Evolutionary conservation across 2,888 invertebrate species (phyloP), one percentile per base, ranked within the genome.

Genomic region (Apodemia mormo): DNA sequence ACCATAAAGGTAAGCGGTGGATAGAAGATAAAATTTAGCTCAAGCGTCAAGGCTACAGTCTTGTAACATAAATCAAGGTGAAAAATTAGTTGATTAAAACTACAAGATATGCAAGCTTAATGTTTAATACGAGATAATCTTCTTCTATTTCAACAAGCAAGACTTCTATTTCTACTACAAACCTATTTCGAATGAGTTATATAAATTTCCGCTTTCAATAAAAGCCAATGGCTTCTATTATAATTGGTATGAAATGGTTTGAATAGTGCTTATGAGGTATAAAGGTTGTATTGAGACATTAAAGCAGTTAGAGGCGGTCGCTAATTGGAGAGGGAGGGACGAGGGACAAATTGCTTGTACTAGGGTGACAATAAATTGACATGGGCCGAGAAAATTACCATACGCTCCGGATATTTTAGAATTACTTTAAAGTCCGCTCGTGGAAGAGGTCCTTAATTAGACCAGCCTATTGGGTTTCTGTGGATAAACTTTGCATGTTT

Each of bases 301-400:
- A 86, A 85, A 83, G 82, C 79, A 78, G 80, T 83, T 76, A 82
- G 82, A 84, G 82, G 52, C 80, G 77, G 78, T 86, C 88, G 82
- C 88, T 92, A 92, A 92, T 91, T 90, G 89, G 80, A 77, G 82
- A 83, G 85, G 82, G 81, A 82, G 81, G 72, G 76, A 75, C 84
- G 85, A 54, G 22, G 89, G 89, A 86, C 87, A 87, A 89, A 90
- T 89, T 86, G 87, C 82, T 84, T 87, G 87, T 89, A 90, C 86
- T 87, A 88, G 87, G 87, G 88, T 81, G 89, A 90, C 90, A 88
- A 90, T 92, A 91, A 92, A 91, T 92, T 90, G 87, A 90, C 88
- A 89, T 87, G 85, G 88, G 83, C 82, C 82, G 83, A 64, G 83
- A 82, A 81, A 86, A 91, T 90, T 90, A 90, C 87, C 91, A 89